Conservation (phyloP, 2,888 invertebrate genomes). For the Cheilosia scutellata region DNA sequence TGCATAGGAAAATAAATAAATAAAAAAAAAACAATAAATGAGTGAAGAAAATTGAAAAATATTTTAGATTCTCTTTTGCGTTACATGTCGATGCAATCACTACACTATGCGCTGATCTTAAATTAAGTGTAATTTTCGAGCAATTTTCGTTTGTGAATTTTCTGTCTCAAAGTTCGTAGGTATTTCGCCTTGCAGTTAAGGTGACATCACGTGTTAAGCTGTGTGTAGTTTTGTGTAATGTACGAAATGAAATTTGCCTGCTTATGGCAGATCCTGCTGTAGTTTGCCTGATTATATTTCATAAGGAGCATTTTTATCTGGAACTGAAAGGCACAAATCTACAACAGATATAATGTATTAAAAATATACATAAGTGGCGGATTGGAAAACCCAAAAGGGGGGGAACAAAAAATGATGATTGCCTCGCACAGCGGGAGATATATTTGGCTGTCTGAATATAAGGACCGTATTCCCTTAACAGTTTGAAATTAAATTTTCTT, state of each 20-base stretch:
- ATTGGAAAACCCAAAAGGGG: no score
- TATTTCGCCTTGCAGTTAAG: neutral
- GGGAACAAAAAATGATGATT: slow-evolving; percentile 31
- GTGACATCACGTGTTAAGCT: slow-evolving; percentile 70
- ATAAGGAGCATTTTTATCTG: slow-evolving; percentile 15
- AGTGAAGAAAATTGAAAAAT: slow-evolving; percentile 48
- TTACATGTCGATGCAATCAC: slow-evolving; percentile 47
- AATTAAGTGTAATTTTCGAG: slow-evolving; percentile 52
- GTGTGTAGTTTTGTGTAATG: slow-evolving; percentile 56
- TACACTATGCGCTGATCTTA: slow-evolving; percentile 33
- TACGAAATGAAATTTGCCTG: slow-evolving; percentile 34
- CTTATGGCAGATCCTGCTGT: slow-evolving; percentile 23
- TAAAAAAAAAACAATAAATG: slow-evolving; percentile 33
- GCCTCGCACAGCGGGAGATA: slow-evolving; percentile 72
- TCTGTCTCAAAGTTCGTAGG: neutral
- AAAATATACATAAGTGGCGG: slow-evolving; percentile 8
- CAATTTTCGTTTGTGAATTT: slow-evolving; percentile 53
- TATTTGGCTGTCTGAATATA: slow-evolving; percentile 40
- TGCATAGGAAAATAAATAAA: slow-evolving; percentile 3
- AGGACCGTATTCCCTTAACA: slow-evolving; percentile 57
- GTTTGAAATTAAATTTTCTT: slow-evolving; percentile 48
- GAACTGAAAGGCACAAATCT: slow-evolving; percentile 37
- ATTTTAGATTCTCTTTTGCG: slow-evolving; percentile 43
- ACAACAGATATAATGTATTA: slow-evolving; percentile 4
- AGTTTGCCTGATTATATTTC: slow-evolving; percentile 27